phyloP scores from a whole-genome alignment of 2,113 vertebrate species.

The Sula dactylatra region DNA sequence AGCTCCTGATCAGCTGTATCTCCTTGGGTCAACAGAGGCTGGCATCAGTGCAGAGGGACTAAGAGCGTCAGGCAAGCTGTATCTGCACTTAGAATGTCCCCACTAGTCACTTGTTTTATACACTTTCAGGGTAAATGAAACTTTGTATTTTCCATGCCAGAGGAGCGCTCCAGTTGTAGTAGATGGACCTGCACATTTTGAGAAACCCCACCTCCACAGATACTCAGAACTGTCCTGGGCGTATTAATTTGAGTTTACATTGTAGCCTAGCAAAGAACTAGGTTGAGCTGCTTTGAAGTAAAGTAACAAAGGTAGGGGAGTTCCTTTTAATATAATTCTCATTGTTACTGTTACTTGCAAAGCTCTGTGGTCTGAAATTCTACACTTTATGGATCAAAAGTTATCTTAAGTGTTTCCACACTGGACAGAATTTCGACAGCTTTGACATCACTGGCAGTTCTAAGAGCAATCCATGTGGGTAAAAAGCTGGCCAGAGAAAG shows the following conservation, averaged over 20 bases:
- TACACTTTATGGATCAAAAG: slow-evolving; percentile 53
- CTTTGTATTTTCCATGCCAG: neutral
- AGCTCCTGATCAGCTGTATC: neutral
- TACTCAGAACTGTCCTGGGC: neutral
- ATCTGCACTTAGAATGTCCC: neutral
- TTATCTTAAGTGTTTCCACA: slow-evolving; percentile 66
- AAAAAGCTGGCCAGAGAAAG: slow-evolving; percentile 58
- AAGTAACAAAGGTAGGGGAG: neutral
- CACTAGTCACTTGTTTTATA: neutral
- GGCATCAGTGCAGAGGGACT: neutral
- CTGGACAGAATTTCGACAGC: slow-evolving; percentile 72
- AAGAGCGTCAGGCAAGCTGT: neutral
- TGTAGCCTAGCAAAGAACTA: neutral
- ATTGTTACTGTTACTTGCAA: neutral
- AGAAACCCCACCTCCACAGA: neutral
- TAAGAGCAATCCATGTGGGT: slow-evolving; percentile 61
- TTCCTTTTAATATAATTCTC: neutral
- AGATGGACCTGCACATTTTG: neutral
- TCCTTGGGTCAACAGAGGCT: neutral
- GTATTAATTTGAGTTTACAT: neutral
- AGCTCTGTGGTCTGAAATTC: slow-evolving; percentile 22
- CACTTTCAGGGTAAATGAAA: neutral
- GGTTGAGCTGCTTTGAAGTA: neutral
- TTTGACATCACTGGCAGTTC: slow-evolving; percentile 67
- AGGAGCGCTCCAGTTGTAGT: neutral